Evolutionary conservation across 2,888 invertebrate genomes (phyloP), one percentile per base, ranked within the genome.

Genomic region (Drepana falcataria): DNA sequence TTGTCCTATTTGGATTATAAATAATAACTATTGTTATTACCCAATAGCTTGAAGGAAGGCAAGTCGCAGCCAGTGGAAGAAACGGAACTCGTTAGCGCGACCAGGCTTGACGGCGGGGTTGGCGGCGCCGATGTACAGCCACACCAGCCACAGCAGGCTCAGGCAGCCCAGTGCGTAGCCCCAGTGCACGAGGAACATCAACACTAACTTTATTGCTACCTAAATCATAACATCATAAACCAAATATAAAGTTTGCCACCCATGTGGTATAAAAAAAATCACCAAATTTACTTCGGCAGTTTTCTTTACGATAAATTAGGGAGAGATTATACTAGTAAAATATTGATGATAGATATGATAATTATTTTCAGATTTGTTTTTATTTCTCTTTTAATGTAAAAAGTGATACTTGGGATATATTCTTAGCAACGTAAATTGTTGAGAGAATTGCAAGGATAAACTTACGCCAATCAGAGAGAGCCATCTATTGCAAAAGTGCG

Each of bases 91-190:
- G 0, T 95, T 93, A 0, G 96, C 95, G 37, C 96, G 91, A 48
- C 98, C 98, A 0, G 98, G 98, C 77, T 97, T 98, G 4, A 98
- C 97, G 3, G 98, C 98, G 5, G 99, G 98, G 89, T 97, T 98
- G 4, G 97, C 97, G 53, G 96, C 96, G 48, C 98, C 98, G 63
- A 99, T 97, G 87, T 99, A 99, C 75, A 97, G 93, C 95, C 98
- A 98, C 58, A 98, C 93, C 53, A 97, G 86, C 82, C 97, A 95
- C 59, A 97, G 94, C 33, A 95, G 95, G 47, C 93, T 91, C 57
- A 98, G 93, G 81, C 96, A 96, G 35, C 95, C 95, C 48, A 98
- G 87, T 35, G 98, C 98, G 80, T 97, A 98, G 55, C 94, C 94
- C 97, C 98, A 98, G 82, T 98, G 96, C 41, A 99, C 98, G 65